Conservation (phyloP, 2,888 invertebrate species). For the Dioctria rufipes region DNA sequence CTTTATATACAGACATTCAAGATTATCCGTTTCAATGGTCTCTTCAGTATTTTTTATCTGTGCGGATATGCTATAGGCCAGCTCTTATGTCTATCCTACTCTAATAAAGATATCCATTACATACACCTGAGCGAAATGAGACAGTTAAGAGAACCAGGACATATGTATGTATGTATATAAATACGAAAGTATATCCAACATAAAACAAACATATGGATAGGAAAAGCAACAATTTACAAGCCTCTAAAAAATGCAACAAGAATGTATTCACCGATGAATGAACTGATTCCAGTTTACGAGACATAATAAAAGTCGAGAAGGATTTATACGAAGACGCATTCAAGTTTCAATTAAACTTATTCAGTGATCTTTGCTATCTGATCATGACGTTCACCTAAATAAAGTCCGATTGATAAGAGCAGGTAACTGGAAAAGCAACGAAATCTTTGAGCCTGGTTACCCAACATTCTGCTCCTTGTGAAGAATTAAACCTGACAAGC, state of each 20-base stretch:
- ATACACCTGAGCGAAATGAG: slow-evolving; percentile 19
- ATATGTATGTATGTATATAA: slow-evolving; percentile 19
- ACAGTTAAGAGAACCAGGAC: slow-evolving; percentile 34
- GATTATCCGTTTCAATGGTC: slow-evolving; percentile 1
- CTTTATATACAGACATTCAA: slow-evolving; percentile 25
- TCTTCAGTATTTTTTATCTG: slow-evolving; percentile 5
- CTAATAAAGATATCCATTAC: slow-evolving; percentile 45
- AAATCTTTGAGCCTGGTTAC: slow-evolving; percentile 17
- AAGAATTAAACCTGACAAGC: slow-evolving; percentile 43
- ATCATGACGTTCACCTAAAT: slow-evolving; percentile 44
- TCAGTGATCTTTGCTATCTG: slow-evolving; percentile 39
- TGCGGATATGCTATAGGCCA: neutral
- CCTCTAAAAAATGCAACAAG: neutral
- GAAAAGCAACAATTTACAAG: neutral
- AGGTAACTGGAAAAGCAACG: slow-evolving; percentile 42
- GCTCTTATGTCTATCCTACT: slow-evolving; percentile 7
- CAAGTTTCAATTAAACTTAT: slow-evolving; percentile 53
- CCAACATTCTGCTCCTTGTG: slow-evolving; percentile 26
- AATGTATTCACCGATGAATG: slow-evolving; percentile 30
- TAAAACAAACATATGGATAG: neutral
- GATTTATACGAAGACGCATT: slow-evolving; percentile 49
- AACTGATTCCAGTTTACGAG: slow-evolving; percentile 40
- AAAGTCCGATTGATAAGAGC: slow-evolving; percentile 47
- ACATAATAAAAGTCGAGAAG: slow-evolving; percentile 50
- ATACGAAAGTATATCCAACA: neutral